Evolutionary conservation across 1,140 invertebrate genomes (phyloP).

Genomic region (Ylistrum balloti): DNA sequence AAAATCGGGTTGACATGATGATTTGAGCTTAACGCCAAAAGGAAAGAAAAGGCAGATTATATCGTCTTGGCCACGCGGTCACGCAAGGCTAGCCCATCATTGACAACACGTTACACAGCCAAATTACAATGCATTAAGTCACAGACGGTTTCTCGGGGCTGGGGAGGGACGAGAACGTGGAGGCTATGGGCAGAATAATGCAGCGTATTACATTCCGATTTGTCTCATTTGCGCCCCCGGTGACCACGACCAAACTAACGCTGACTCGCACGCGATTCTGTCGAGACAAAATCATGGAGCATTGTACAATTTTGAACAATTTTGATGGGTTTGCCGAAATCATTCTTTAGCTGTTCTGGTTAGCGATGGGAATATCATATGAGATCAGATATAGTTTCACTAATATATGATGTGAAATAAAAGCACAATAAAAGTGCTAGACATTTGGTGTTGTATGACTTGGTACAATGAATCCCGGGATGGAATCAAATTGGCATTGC

Average conservation of each 20-base stretch:
- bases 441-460: neutral
- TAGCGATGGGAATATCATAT: neutral
- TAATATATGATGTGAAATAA: neutral
- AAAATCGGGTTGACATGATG: slow-evolving; percentile 31
- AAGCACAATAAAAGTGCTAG: neutral
- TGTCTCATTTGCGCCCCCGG: slow-evolving; percentile 36
- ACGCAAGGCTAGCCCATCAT: neutral
- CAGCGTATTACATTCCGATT: slow-evolving; percentile 3
- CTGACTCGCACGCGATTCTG: slow-evolving; percentile 30
- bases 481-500: neutral
- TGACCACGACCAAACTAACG: slow-evolving; percentile 3
- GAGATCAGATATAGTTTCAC: neutral
- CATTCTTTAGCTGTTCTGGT: neutral
- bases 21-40: slow-evolving; percentile 17
- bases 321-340: neutral
- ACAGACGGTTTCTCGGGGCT: slow-evolving; percentile 19
- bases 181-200: slow-evolving; percentile 13
- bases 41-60: slow-evolving; percentile 20
- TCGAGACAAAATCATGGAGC: slow-evolving; percentile 22
- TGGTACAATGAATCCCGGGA: neutral
- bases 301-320: neutral
- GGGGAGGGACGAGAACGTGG: neutral
- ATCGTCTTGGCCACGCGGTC: slow-evolving; percentile 18
- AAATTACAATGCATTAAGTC: slow-evolving; percentile 21
- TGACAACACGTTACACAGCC: slow-evolving; percentile 22